Evolutionary conservation across 1,140 invertebrate genomes (phyloP), one percentile per base, ranked within the genome.

Genomic region (Rhopalosiphum maidis): DNA sequence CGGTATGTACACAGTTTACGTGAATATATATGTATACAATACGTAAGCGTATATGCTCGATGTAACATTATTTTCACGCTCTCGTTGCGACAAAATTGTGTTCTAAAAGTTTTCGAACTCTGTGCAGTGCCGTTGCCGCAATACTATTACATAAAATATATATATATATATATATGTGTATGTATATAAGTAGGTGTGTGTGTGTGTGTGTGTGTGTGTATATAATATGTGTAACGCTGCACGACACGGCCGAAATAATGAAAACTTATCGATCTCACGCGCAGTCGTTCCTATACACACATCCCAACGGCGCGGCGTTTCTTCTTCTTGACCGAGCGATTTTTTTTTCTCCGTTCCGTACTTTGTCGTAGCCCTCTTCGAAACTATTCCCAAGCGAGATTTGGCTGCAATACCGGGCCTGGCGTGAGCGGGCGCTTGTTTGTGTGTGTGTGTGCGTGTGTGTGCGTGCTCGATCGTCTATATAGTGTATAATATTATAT

Each of bases 311-410:
- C 60, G 30, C 15, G 60, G 60, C 0, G 89, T 60, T 90, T 90
- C 89, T 90, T 90, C 89, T 90, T 68, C 55, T 90, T 90, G 89
- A 68, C 89, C 89, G n/a, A 90, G 55, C 25, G 43, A 68, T 90
- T 90, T 90, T 90, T 48, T 22, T 48, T 22, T 18, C 89, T 23
- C 51, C 11, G 30, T n/a, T 18, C 18, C 54, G 22, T 54, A 77
- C 30, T 77, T 35, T 46, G 86, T 48, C 43, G 46, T 60, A 15
- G 55, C 41, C 37, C 35, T 55, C 35, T 86, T 54, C 54, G 35
- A 90, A 90, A 90, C 89, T 60, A 90, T 90, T 90, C 87, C 87
- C 87, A 35, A 37, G 87, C n/a, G 87, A 88, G 30, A n/a, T 77
- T 18, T 15, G 30, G n/a, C 60, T 88, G 8, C 46, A 48, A 88